Evolutionary conservation across 2,113 vertebrate species (phyloP).

Genomic region (Oncorhynchus gorbuscha): DNA sequence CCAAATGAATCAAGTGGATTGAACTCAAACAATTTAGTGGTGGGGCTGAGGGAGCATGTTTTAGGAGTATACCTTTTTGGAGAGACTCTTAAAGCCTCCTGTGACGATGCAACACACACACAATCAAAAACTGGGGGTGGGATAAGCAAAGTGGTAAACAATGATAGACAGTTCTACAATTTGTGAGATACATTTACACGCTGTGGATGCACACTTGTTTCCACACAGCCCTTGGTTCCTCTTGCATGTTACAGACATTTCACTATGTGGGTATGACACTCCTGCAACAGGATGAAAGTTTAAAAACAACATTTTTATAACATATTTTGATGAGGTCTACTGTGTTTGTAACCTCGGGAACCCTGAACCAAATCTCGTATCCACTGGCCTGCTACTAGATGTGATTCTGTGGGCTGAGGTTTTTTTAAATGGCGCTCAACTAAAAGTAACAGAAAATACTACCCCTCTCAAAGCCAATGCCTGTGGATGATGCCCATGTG

Average conservation of each 20-base stretch:
- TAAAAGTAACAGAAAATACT: too few relatives aligned
- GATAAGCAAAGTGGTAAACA: background rate
- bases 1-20: background rate
- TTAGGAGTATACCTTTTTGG: conserved; percentile 26
- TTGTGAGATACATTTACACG: conserved; percentile 18
- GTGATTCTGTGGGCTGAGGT: too few relatives aligned
- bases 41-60: conserved; percentile 21
- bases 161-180: background rate
- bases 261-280: background rate
- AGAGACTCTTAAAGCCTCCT: conserved; percentile 36
- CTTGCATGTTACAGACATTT: conserved; percentile 4
- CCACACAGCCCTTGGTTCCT: conserved; percentile 11
- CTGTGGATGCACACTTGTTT: conserved; percentile 6
- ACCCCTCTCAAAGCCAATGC: too few relatives aligned
- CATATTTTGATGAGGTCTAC: too few relatives aligned
- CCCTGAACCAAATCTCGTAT: too few relatives aligned
- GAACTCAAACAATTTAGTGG: conserved; percentile 9
- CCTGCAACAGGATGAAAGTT: too few relatives aligned
- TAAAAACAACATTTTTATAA: too few relatives aligned
- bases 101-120: background rate
- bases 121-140: background rate
- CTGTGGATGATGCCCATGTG: too few relatives aligned
- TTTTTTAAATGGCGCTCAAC: too few relatives aligned
- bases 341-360: too few relatives aligned
- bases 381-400: too few relatives aligned